Conservation (phyloP, 2,797 vertebrate genomes). For the Babyrousa celebensis region DNA sequence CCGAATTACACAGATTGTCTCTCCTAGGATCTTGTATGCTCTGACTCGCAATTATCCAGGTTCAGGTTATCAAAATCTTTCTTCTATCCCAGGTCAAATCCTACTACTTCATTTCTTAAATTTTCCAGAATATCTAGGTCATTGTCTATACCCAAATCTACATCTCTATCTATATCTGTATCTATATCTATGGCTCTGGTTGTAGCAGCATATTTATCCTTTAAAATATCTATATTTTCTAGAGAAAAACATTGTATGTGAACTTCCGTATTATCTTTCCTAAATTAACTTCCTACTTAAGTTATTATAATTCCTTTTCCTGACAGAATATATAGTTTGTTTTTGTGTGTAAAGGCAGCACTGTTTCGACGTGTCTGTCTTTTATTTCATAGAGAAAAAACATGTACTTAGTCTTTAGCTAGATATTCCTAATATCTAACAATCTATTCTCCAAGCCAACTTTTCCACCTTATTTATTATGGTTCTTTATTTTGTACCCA, state of each 20-base stretch:
- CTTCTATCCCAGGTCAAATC: neutral
- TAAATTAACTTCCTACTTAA: neutral
- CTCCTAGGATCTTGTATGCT: conserved; percentile 7
- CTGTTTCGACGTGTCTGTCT: neutral
- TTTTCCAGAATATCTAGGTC: neutral
- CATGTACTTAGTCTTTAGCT: neutral
- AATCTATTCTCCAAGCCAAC: neutral
- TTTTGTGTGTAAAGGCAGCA: neutral
- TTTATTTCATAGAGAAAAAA: conserved; percentile 48
- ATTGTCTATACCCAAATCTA: neutral
- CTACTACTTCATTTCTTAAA: neutral
- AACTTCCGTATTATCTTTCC: neutral
- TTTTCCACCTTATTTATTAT: neutral
- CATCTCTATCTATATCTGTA: neutral
- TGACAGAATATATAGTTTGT: neutral
- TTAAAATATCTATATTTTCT: neutral
- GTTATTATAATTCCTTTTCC: neutral
- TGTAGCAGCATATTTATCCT: neutral
- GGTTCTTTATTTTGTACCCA: neutral
- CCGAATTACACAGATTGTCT: neutral
- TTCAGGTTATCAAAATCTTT: neutral
- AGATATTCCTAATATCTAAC: neutral
- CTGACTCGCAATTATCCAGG: neutral
- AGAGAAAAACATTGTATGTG: conserved; percentile 16
- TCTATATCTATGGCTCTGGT: neutral